A percentile compares a stretch with the other conserved stretches of the same genome.
Conservation (phyloP, 2,888 invertebrate genomes). For the Cantharis nigra region DNA sequence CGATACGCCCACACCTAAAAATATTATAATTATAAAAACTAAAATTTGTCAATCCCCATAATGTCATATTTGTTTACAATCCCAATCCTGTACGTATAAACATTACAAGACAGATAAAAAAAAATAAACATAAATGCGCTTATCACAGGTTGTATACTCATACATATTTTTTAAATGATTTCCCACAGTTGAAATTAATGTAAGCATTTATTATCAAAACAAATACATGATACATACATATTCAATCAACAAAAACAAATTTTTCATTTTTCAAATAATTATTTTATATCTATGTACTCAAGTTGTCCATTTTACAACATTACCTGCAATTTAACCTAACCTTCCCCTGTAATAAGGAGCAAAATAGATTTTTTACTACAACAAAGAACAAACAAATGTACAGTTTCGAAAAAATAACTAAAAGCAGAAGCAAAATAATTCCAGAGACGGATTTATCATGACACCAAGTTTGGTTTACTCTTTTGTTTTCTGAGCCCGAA, state of each 20-base stretch:
- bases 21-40: neutral
- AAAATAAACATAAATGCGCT: neutral
- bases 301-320: neutral
- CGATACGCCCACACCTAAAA: neutral
- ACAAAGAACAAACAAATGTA: too few relatives aligned
- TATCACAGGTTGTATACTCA: neutral
- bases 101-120: neutral
- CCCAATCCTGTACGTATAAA: neutral
- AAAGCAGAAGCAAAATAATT: too few relatives aligned
- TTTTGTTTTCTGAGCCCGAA: too few relatives aligned
- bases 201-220: neutral
- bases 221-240: neutral
- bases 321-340: neutral
- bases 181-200: neutral
- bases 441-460: too few relatives aligned
- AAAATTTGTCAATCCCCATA: neutral
- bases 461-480: too few relatives aligned
- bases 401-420: too few relatives aligned
- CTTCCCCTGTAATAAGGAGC: too few relatives aligned
- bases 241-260: neutral
- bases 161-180: neutral
- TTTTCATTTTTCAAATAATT: too few relatives aligned
- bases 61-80: slow-evolving; percentile 4
- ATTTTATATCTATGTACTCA: neutral
- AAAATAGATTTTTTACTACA: too few relatives aligned